phyloP scores from a whole-genome alignment of 2,113 vertebrate genomes.

The Gnathonemus longibarbis region DNA sequence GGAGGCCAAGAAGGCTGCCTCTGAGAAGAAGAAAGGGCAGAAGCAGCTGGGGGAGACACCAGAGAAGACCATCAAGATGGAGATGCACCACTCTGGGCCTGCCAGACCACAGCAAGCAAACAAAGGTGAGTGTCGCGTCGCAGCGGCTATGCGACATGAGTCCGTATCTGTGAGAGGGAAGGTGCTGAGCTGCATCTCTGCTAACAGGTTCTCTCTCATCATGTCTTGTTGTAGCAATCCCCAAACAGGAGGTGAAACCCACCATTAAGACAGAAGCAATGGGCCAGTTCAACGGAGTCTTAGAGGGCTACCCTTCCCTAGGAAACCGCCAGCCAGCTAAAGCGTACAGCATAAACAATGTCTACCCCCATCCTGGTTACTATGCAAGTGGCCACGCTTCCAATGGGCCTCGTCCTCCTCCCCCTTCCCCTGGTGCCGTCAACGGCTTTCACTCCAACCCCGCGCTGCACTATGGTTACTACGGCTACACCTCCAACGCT shows the following conservation, averaged over 20 bases:
- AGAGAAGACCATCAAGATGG: slow-evolving; percentile 70
- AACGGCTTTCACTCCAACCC: slow-evolving; percentile 88
- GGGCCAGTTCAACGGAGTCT: slow-evolving; percentile 69
- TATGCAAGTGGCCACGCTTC: slow-evolving; percentile 84
- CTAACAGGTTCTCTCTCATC: slow-evolving; percentile 30
- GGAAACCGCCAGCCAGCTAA: slow-evolving; percentile 76
- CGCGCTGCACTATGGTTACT: slow-evolving; percentile 75
- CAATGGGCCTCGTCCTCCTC: slow-evolving; percentile 70
- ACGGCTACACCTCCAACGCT: slow-evolving; percentile 74
- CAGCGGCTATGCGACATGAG: neutral
- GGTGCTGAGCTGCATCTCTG: neutral
- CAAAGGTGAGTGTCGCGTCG: slow-evolving; percentile 50
- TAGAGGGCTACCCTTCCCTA: slow-evolving; percentile 70
- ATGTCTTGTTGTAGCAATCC: slow-evolving; percentile 40
- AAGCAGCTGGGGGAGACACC: slow-evolving; percentile 80
- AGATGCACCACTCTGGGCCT: slow-evolving; percentile 49
- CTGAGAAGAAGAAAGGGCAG: slow-evolving; percentile 88
- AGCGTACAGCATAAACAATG: slow-evolving; percentile 76
- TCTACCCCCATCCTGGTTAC: slow-evolving; percentile 84
- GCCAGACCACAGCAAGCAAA: slow-evolving; percentile 54
- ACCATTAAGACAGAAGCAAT: slow-evolving; percentile 75
- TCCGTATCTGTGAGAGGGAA: neutral
- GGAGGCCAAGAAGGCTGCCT: slow-evolving; percentile 84
- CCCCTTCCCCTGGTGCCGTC: slow-evolving; percentile 51
- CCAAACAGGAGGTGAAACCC: slow-evolving; percentile 79